Conservation (phyloP, 2,797 vertebrate genomes). For the Eremophila alpestris region DNA sequence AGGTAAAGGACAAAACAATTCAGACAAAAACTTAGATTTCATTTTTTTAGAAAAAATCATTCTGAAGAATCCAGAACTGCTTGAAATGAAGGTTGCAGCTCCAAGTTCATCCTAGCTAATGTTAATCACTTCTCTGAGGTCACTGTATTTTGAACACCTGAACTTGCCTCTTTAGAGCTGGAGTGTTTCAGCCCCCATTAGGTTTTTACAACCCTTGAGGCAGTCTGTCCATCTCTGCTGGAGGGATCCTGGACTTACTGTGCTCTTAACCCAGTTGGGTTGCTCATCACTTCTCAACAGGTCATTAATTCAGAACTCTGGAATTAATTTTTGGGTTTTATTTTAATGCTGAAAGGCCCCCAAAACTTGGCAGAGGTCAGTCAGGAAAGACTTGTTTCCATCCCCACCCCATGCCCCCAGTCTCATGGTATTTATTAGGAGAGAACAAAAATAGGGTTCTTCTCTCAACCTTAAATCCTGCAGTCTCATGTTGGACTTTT, state of each 20-base stretch:
- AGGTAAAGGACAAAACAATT: neutral
- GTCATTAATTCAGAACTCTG: neutral
- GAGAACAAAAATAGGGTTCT: neutral
- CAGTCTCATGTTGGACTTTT: neutral
- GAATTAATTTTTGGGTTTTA: neutral
- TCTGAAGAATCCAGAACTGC: neutral
- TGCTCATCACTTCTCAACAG: neutral
- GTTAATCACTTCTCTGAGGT: neutral
- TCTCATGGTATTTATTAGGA: neutral
- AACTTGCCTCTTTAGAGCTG: neutral
- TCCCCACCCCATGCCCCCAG: accelerated
- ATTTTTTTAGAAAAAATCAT: neutral
- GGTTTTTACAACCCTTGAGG: neutral
- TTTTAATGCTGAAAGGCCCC: neutral
- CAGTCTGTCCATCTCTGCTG: neutral
- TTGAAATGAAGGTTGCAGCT: neutral
- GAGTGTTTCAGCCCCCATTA: neutral
- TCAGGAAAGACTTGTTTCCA: neutral
- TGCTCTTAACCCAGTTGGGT: neutral
- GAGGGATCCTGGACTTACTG: neutral
- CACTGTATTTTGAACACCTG: neutral
- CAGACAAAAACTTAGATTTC: neutral
- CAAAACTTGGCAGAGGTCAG: neutral
- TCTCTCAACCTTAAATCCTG: neutral
- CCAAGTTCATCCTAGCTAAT: neutral